Conservation (phyloP, 2,797 vertebrate species). For the Melopsittacus undulatus region DNA sequence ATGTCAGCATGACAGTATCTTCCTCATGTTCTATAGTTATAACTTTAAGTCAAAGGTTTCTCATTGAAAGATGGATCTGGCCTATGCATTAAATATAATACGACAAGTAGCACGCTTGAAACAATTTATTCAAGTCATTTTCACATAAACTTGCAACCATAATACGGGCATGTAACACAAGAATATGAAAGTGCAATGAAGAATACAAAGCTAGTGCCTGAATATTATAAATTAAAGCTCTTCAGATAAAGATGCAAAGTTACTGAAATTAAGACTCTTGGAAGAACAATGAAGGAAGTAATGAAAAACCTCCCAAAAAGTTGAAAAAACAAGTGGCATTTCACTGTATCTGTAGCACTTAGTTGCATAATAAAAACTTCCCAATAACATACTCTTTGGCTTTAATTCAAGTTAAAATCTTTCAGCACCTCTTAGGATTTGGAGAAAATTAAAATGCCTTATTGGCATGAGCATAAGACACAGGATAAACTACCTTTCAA, state of each 20-base stretch:
- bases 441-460: conserved; percentile 63
- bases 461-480: conserved; percentile 51
- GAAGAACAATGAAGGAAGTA: conserved; percentile 67
- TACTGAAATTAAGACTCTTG: conserved; percentile 66
- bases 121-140: conserved; percentile 83
- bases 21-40: background rate
- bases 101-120: conserved; percentile 72
- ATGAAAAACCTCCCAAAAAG: conserved; percentile 61
- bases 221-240: conserved; percentile 78
- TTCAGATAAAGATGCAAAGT: conserved; percentile 70
- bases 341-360: conserved; percentile 71
- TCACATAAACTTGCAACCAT: conserved; percentile 79
- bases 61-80: background rate
- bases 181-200: conserved; percentile 75
- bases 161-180: conserved; percentile 76
- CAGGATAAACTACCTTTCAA: conserved; percentile 55
- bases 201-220: conserved; percentile 75
- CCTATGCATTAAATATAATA: background rate
- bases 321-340: conserved; percentile 71
- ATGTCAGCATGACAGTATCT: background rate
- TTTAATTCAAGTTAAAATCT: conserved; percentile 82
- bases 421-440: conserved; percentile 77
- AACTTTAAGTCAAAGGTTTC: background rate
- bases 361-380: conserved; percentile 69
- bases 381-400: conserved; percentile 69